Base-by-base conservation (phyloP, 2,888 invertebrate species). In the Eupithecia subumbrata region DNA sequence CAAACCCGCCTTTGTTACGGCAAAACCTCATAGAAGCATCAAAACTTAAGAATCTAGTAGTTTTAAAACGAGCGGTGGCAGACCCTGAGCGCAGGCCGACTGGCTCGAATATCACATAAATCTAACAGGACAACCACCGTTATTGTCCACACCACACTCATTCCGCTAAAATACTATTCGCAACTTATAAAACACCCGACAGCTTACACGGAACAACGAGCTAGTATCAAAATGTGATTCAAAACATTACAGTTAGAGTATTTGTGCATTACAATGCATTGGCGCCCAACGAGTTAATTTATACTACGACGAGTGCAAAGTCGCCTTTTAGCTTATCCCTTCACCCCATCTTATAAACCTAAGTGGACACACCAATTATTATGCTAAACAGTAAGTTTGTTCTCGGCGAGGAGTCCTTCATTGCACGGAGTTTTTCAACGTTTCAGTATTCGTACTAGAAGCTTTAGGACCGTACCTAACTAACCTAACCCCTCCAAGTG, bases 61-160 rank as follows among this genome's bases (percentile, higher is more conserved):
- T 91, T 89, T 87, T 88, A 86, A 90, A 76, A 80, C 77, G 83
- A 81, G 81, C 88, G 90, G 91, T 90, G 89, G 91, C 84, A 78
- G 87, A 84, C 84, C 89, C 83, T 79, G 80, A 83, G 73, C 75
- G 73, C 69, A 76, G 77, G 81, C 83, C 83, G n/a, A 83, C 85
- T 86, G 86, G 87, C 87, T 86, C 83, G 78, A 81, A 84, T 91
- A 92, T 92, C 91, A 91, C 93, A 92, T 87, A 85, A 85, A 85
- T 82, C 83, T 85, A 86, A 85, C 85, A 86, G 88, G 88, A 87
- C 88, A 84, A 89, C 91, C 91, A 90, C 90, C 89, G 78, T 94
- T 94, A 94, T 94, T 94, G 94, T 94, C 94, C 93, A 88, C 90
- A 87, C 94, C 93, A 88, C 90, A 87, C 89, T 90, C 92, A 89